A percentile compares a stretch with the other conserved stretches of the same genome.
Conservation (phyloP, 2,797 vertebrate species). For the Paramormyrops hopkinsi region DNA sequence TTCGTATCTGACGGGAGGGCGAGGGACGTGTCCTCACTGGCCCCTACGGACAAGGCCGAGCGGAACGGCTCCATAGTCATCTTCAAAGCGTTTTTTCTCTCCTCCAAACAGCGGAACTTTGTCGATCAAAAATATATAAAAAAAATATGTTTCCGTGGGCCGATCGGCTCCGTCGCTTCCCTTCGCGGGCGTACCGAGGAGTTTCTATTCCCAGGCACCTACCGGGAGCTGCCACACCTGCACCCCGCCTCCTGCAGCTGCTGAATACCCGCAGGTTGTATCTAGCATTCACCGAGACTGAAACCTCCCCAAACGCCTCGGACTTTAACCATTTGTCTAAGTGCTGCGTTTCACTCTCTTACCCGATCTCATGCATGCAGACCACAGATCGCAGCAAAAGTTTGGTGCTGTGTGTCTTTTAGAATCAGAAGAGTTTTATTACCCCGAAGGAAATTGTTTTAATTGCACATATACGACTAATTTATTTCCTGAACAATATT, state of each 20-base stretch:
- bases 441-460: neutral
- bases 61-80: slow-evolving; percentile 55
- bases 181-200: neutral
- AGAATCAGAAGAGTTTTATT: neutral
- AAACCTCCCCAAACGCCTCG: neutral
- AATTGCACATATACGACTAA: neutral
- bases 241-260: neutral
- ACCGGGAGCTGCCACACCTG: neutral
- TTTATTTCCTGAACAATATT: neutral
- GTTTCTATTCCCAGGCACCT: neutral
- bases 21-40: slow-evolving; percentile 61
- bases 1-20: slow-evolving; percentile 55
- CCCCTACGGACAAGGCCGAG: slow-evolving; percentile 33
- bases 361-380: neutral
- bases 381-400: neutral
- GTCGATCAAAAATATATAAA: neutral
- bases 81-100: slow-evolving; percentile 14
- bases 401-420: neutral
- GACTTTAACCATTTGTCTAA: neutral
- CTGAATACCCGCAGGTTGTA: neutral
- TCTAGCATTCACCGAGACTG: neutral
- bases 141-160: neutral
- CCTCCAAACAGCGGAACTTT: neutral
- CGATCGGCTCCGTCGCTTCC: neutral
- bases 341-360: neutral